Evolutionary conservation across 2,113 vertebrate genomes (phyloP), one percentile per base, ranked within the genome.

Genomic region (Chauna torquata): DNA sequence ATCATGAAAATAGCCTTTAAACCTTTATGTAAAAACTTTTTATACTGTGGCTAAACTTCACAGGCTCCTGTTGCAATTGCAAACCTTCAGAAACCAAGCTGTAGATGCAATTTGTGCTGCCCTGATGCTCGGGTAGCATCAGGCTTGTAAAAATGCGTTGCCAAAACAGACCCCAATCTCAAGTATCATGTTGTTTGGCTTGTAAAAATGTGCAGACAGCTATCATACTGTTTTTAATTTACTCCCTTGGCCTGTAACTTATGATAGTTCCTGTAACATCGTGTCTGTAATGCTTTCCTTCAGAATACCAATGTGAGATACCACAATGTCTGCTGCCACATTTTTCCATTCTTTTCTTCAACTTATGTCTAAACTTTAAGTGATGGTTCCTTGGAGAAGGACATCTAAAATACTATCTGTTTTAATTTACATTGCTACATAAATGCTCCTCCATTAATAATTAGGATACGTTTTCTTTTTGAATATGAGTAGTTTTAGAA

Each of bases 131-230:
- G 15, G 74, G 55, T 42, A 76, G 47, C 32, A 91, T 80, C 66
- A 86, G 93, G 88, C 89, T 97, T 94, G 81, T 95, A 92, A 97
- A 97, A 94, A 62, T 1, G 3, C 80, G 44, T 90, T 82, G 86
- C 36, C 74, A 59, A 94, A 97, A 95, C 64, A 97, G 88, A 97
- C 82, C 65, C 47, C n/a, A 79, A 28, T 97, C 91, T 92, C 75
- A 45, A 84, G 62, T 94, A 96, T 96, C 92, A 42, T 82, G 94
- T 91, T 93, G 62, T 70, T 96, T 97, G 92, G 86, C 90, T 97
- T 96, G 88, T 98, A 97, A 98, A 97, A 97, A 97, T 76, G 91
- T 88, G 94, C 96, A 95, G 96, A 95, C 94, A 95, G 85, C 69
- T 94, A 94, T 98, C 95, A 94, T 88, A 87, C 54, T 96, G 95